Evolutionary conservation across 2,888 invertebrate species (phyloP).

Genomic region (Galeruca laticollis): DNA sequence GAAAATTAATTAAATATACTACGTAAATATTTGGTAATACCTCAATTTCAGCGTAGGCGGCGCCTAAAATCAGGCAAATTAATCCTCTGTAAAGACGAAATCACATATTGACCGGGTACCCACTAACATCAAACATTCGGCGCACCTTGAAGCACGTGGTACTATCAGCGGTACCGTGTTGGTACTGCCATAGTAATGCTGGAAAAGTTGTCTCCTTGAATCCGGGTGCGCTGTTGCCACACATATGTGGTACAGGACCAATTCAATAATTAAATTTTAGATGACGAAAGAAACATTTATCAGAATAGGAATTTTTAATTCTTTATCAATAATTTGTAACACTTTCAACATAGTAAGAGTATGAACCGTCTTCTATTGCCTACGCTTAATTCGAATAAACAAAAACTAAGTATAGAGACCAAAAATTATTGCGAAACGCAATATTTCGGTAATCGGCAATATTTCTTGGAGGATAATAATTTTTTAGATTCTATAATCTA

Average conservation of each 20-base stretch:
- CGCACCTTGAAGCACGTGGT: constrained; percentile 47
- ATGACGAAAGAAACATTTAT: background rate
- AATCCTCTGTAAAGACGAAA: constrained; percentile 12
- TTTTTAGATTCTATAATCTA: too few species aligned
- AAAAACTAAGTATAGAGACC: too few species aligned
- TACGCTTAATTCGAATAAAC: too few species aligned
- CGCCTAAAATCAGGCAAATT: constrained; percentile 20
- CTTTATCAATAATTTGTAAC: too few species aligned
- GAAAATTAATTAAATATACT: too few species aligned
- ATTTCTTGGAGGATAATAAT: too few species aligned
- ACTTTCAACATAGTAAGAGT: too few species aligned
- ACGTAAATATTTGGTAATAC: background rate
- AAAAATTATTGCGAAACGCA: too few species aligned
- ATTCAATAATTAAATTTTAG: background rate
- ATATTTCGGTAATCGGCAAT: too few species aligned
- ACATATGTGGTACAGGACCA: background rate
- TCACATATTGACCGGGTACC: constrained; percentile 46
- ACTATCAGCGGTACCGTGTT: constrained; percentile 56
- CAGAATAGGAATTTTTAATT: too few species aligned
- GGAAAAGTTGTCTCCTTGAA: constrained; percentile 40
- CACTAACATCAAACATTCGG: constrained; percentile 8
- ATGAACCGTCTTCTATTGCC: too few species aligned
- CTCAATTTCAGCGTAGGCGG: background rate
- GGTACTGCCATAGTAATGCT: constrained; percentile 52
- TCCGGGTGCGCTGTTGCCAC: constrained; percentile 37